Percentiles rank a stretch among this genome's conserved stretches.
These are phyloP conservation scores for Psittacula echo DNA, from an alignment of 2,797 vertebrate genomes.

Conservation along the genomic window DNA sequence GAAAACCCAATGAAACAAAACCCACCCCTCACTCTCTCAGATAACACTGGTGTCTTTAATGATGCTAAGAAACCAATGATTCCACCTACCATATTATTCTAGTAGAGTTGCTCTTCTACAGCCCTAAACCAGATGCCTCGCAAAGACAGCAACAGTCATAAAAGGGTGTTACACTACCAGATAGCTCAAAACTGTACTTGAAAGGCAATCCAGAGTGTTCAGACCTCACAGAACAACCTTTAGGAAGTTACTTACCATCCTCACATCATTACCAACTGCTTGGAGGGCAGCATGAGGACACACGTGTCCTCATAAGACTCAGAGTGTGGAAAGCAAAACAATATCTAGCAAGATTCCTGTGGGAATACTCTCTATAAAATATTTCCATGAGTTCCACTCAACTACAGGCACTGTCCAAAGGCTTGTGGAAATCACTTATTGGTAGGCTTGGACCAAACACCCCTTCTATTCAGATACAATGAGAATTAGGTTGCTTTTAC, in stretches of 20 bases:
- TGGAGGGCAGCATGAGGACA: not conserved
- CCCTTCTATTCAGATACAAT: not conserved
- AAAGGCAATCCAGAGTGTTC: not conserved
- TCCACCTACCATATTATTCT: not conserved
- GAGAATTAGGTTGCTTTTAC: not conserved
- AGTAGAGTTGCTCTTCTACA: not conserved
- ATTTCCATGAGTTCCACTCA: not conserved
- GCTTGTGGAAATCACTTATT: not conserved
- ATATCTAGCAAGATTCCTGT: not conserved
- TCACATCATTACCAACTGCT: not conserved
- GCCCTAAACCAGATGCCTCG: not conserved
- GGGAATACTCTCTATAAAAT: not conserved
- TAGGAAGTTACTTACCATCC: not conserved
- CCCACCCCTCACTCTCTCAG: not conserved
- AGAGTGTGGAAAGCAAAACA: not conserved
- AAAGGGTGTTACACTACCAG: not conserved
- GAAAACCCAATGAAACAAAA: not conserved
- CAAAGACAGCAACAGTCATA: not conserved
- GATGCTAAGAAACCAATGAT: not conserved
- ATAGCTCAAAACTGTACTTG: not conserved
- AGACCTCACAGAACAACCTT: not conserved
- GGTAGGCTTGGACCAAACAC: not conserved
- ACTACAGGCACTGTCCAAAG: not conserved
- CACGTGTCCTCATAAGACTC: not conserved
- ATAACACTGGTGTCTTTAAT: not conserved